These are phyloP conservation scores for Lepidocyrtoides sp. DNA, from an alignment of 2,888 invertebrate genomes.

Conservation along the genomic window DNA sequence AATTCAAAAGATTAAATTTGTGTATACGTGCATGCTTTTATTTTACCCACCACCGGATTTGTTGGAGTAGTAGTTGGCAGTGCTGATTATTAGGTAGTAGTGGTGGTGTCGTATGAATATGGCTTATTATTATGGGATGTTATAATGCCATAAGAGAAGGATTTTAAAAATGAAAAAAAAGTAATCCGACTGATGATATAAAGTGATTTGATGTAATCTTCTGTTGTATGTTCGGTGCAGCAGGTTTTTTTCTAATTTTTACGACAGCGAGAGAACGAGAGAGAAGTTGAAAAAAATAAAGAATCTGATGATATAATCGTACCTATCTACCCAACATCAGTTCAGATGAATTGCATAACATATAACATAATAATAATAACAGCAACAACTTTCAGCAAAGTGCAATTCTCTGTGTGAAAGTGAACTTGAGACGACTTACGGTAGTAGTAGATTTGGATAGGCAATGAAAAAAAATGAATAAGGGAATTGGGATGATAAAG, in stretches of 20 bases:
- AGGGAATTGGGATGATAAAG: slow-evolving; percentile 7
- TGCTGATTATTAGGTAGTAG: slow-evolving; percentile 3
- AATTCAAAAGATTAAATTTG: not conserved
- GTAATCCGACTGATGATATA: not conserved
- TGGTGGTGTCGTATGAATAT: slow-evolving; percentile 63
- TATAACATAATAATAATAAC: not conserved
- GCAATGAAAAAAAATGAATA: not conserved
- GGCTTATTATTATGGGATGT: not conserved
- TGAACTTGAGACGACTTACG: slow-evolving; percentile 53
- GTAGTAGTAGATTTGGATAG: not conserved
- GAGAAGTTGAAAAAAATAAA: not conserved
- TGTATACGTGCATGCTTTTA: not conserved
- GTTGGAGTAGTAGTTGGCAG: not conserved
- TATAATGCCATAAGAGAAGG: not conserved
- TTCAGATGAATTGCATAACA: slow-evolving; percentile 32
- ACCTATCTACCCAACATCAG: not conserved
- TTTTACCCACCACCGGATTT: slow-evolving; percentile 22
- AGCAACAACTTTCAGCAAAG: slow-evolving; percentile 43
- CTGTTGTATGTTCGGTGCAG: not conserved
- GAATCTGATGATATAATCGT: not conserved
- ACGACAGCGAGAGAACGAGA: not conserved
- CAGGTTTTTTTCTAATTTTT: not conserved
- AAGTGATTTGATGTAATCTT: not conserved
- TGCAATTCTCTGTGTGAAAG: slow-evolving; percentile 61
- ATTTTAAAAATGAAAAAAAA: slow-evolving; percentile 24